These are phyloP conservation scores for honey bee (Apis mellifera) DNA, from an alignment of 1,140 invertebrate genomes.

Conservation along the genomic window DNA sequence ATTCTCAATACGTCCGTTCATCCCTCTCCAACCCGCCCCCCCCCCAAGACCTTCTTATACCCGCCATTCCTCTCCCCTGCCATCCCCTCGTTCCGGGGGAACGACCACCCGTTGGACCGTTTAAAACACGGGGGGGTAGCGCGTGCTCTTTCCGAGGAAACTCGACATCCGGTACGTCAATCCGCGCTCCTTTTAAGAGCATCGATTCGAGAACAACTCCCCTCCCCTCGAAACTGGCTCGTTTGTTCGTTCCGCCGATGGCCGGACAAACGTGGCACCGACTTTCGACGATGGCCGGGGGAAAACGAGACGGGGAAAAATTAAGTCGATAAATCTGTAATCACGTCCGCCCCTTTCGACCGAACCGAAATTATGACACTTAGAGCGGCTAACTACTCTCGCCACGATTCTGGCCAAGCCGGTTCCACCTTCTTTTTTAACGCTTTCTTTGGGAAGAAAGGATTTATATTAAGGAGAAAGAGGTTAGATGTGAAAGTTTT, in stretches of 20 bases:
- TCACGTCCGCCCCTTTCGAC: neutral
- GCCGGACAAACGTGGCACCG: neutral
- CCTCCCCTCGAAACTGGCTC: neutral
- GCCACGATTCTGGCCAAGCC: neutral
- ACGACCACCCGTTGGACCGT: conserved; percentile 24
- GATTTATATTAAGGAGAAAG: neutral
- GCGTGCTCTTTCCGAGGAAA: conserved; percentile 1
- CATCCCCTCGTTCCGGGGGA: conserved; percentile 3
- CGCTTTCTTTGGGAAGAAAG: neutral
- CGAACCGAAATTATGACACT: conserved; percentile 17
- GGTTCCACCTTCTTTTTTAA: neutral
- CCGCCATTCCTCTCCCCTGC: conserved; percentile 8
- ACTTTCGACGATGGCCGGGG: neutral
- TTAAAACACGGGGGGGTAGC: conserved; percentile 23
- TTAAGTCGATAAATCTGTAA: conserved; percentile 45
- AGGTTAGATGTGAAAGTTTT: no score
- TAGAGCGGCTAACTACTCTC: neutral
- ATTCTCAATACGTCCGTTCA: neutral
- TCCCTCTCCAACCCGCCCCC: no score
- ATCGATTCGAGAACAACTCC: conserved; percentile 19
- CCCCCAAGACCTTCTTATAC: neutral
- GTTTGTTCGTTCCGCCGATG: no score
- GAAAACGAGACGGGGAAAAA: conserved; percentile 18
- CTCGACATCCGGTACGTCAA: conserved; percentile 31
- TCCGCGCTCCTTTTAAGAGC: conserved; percentile 18